Base-by-base conservation (phyloP, 2,797 vertebrate genomes). In the Mormyrops attenuatus region DNA sequence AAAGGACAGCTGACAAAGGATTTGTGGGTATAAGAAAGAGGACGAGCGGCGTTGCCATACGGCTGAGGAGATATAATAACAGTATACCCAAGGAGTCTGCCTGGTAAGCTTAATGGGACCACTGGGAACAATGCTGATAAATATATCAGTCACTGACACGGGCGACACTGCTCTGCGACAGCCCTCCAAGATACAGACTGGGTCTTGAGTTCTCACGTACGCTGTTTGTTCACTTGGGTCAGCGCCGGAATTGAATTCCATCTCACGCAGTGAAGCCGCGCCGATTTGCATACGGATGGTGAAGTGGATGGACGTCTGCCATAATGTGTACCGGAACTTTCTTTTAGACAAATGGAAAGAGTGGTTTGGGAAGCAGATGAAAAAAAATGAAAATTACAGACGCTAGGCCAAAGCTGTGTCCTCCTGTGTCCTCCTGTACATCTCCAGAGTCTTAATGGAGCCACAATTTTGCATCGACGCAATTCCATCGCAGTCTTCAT, bases 401-500 rank as follows among this genome's bases (percentile, higher is more conserved):
- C 4, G 38, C 34, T 20, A 13, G n/a, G 86, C 86, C 55, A 88
- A 88, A 34, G 17, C n/a, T 0, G 34, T 55, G 17, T 88, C 86
- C 86, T 63, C 86, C 17, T 22, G 5, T 41, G 15, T 87, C 53
- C 55, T 88, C 86, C 77, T 22, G 2, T 57, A 63, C 57, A 22
- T 63, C 87, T 88, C 55, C 26, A 57, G 20, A n/a, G n/a, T 15
- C 15, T 44, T 38, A 90, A 53, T 60, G 30, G 82, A 88, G 41
- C 44, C 30, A 41, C 44, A 34, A 52, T 82, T 77, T 82, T 49
- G 86, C 69, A 38, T 38, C 3, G 50, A 49, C 47, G n/a, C 34
- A 85, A 80, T 47, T 90, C 88, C 86, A 26, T 30, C 82, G 30
- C n/a, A 17, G 55, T 34, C 57, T 90, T 26, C 55, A 80, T 34